Base-by-base conservation (phyloP, 2,113 vertebrate species). In the Campylomormyrus numenius region DNA sequence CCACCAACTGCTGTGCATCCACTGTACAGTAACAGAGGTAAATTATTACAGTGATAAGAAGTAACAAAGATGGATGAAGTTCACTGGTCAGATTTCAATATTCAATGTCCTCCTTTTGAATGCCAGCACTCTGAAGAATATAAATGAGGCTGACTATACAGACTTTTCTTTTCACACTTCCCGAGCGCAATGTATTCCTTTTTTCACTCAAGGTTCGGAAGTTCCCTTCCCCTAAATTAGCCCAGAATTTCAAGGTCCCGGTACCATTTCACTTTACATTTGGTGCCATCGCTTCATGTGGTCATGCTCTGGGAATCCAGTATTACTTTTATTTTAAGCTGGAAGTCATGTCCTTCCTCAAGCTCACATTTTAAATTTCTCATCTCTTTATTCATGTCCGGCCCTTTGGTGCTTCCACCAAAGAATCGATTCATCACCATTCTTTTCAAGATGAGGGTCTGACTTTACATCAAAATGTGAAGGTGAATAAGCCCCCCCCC, bases 291-390 rank as follows among this genome's bases (percentile, higher is more conserved):
- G 91, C 90, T 90, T 91, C 88, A 92, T 93, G 93, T 95, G 94
- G 95, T 95, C 95, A 94, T 94, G 94, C 93, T 94, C 93, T 39
- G 92, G 89, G 92, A 96, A 95, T 95, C 95, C 95, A 94, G 94
- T 94, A 93, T 94, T 93, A 88, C 93, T 93, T 93, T 94, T 95
- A 94, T 94, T 92, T 93, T 94, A 94, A 95, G 95, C 94, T 95
- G 93, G 93, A 94, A 95, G 94, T 95, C 93, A 93, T 94, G 90
- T 93, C 93, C 93, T 93, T 90, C 58, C 48, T 92, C 91, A 91
- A 92, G 93, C 93, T 93, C 93, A 94, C 94, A 95, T 95, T 95
- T 95, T 94, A 95, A 96, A 96, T 94, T 94, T 94, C 94, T 95
- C 94, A 94, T 95, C 94, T 95, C 93, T 93, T 90, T 94, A 91